phyloP scores from a whole-genome alignment of 1,140 invertebrate species.

The Limonius californicus region DNA sequence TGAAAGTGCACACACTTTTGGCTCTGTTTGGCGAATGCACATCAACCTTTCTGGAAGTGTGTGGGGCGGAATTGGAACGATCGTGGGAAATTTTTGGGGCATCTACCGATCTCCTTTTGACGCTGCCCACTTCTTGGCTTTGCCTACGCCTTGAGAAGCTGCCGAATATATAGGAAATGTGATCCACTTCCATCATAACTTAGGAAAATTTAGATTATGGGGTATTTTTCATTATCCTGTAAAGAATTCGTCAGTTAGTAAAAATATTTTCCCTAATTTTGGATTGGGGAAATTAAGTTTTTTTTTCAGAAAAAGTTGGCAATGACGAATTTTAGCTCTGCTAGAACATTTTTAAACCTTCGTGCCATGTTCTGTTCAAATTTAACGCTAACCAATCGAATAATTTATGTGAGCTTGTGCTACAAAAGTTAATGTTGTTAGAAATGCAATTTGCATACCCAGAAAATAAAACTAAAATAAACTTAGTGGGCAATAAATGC shows the following conservation, averaged over 20 bases:
- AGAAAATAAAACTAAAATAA: slow-evolving; percentile 1
- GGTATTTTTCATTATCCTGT: too few species aligned
- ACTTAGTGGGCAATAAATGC: slow-evolving; percentile 1
- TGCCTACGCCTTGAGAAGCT: slow-evolving; percentile 55
- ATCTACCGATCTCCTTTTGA: slow-evolving; percentile 49
- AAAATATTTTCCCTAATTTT: too few species aligned
- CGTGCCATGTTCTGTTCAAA: too few species aligned
- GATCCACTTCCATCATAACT: slow-evolving; percentile 53
- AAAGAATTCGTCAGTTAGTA: too few species aligned
- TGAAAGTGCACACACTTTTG: slow-evolving; percentile 28
- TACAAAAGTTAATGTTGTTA: too few species aligned
- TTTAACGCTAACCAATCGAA: too few species aligned
- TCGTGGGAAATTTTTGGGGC: slow-evolving; percentile 38
- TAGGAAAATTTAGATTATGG: too few species aligned
- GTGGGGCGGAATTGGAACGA: slow-evolving; percentile 34
- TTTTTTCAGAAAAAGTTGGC: too few species aligned
- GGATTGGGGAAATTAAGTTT: too few species aligned
- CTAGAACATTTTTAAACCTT: too few species aligned
- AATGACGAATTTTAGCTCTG: too few species aligned
- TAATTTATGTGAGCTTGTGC: background rate
- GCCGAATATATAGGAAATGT: slow-evolving; percentile 57
- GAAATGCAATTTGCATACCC: background rate
- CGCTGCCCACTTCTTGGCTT: slow-evolving; percentile 40
- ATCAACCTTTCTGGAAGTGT: slow-evolving; percentile 23
- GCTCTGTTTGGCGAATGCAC: slow-evolving; percentile 20